phyloP scores from a whole-genome alignment of 23 tunicate genomes.

The Clavelina lepadiformis region DNA sequence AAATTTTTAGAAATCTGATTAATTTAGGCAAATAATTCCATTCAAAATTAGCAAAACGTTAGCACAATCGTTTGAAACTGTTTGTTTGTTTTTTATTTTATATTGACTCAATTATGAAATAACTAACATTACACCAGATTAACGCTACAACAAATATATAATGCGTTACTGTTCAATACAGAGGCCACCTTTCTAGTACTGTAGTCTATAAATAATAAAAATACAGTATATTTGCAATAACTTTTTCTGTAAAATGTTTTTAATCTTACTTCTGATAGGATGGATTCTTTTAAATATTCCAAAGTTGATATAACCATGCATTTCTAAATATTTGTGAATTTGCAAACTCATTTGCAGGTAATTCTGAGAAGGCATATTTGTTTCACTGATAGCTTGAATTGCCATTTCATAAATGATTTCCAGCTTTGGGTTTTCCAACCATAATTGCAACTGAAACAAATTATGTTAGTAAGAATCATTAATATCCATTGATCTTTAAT shows the following conservation, averaged over 20 bases:
- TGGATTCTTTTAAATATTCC: constrained; percentile 76
- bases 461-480: too few relatives aligned
- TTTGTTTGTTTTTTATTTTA: too few relatives aligned
- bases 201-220: not conserved
- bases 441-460: constrained; percentile 75
- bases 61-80: too few relatives aligned
- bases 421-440: constrained; percentile 78
- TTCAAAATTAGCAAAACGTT: too few relatives aligned
- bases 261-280: constrained; percentile 48
- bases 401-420: constrained; percentile 71
- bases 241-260: not conserved
- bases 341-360: constrained; percentile 39
- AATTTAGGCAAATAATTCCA: too few relatives aligned
- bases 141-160: too few relatives aligned
- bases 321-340: constrained; percentile 61
- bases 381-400: constrained; percentile 31
- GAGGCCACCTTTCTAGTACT: too few relatives aligned
- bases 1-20: too few relatives aligned
- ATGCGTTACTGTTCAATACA: too few relatives aligned
- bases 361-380: constrained; percentile 24
- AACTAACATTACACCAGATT: too few relatives aligned
- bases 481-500: not conserved
- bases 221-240: not conserved
- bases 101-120: too few relatives aligned
- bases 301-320: constrained; percentile 80